Conservation (phyloP, 2,113 vertebrate genomes). For the Typhlomys cinereus region DNA sequence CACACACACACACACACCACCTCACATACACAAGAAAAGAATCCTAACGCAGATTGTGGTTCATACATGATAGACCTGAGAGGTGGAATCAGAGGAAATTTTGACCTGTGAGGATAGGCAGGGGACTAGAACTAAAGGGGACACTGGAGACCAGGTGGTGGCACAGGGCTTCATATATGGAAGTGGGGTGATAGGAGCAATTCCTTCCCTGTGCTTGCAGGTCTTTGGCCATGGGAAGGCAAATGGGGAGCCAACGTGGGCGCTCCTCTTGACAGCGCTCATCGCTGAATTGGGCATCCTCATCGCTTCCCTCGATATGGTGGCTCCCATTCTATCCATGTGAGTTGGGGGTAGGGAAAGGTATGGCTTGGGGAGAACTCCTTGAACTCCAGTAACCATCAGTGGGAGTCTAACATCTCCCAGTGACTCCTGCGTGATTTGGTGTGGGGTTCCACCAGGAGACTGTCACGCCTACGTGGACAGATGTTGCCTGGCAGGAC, state of each 20-base stretch:
- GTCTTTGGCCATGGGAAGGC: conserved; percentile 96
- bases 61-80: conserved; percentile 14
- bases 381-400: background rate
- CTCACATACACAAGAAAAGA: no score
- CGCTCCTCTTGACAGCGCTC: conserved; percentile 94
- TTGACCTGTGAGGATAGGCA: background rate
- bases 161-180: background rate
- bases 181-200: background rate
- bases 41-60: background rate
- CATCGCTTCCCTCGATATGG: conserved; percentile 99
- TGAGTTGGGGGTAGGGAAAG: conserved; percentile 80
- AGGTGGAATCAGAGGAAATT: background rate
- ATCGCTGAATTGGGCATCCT: conserved; percentile 98
- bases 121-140: background rate
- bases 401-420: background rate
- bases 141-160: background rate
- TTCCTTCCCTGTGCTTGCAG: conserved; percentile 77
- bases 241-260: conserved; percentile 98
- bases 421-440: background rate
- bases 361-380: background rate
- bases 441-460: background rate
- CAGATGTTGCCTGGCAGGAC: background rate
- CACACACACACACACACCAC: no score
- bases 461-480: background rate
- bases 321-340: conserved; percentile 99